Percentiles rank a stretch among this genome's conserved stretches.
These are phyloP conservation scores for Tipula confusa DNA, from an alignment of 2,888 invertebrate genomes.

Conservation along the genomic window DNA sequence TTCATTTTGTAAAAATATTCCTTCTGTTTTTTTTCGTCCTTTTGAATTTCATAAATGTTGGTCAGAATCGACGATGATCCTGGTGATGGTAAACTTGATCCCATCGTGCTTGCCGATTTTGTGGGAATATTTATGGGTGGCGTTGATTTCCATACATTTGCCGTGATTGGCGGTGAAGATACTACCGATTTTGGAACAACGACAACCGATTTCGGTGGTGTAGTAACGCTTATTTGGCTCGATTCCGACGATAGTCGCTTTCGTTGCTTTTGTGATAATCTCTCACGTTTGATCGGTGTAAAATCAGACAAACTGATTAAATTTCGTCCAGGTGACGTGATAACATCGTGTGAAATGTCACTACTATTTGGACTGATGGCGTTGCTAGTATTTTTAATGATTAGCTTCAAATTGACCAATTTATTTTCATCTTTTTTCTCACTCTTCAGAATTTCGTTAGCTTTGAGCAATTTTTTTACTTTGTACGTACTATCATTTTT, in stretches of 20 bases:
- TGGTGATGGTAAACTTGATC: conserved; percentile 33
- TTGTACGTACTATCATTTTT: conserved; percentile 52
- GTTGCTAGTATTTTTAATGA: not conserved
- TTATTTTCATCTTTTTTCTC: conserved; percentile 51
- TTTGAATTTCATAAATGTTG: not conserved
- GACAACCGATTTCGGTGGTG: conserved; percentile 35
- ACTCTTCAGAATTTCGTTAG: conserved; percentile 51
- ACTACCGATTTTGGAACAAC: not conserved
- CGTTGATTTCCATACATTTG: conserved; percentile 26
- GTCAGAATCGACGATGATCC: conserved; percentile 45
- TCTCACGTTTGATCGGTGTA: conserved; percentile 42
- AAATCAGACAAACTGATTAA: conserved; percentile 44
- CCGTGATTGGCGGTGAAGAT: not conserved
- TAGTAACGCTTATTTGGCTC: conserved; percentile 34
- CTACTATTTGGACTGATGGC: not conserved
- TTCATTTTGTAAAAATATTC: conserved; percentile 66
- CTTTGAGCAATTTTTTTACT: conserved; percentile 38
- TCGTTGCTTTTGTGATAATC: conserved; percentile 57
- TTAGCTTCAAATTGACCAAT: conserved; percentile 46
- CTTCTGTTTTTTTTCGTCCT: conserved; percentile 67
- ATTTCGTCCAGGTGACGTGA: conserved; percentile 34
- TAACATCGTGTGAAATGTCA: conserved; percentile 29
- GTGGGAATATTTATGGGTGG: not conserved
- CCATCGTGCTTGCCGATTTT: conserved; percentile 50
- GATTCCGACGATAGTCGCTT: conserved; percentile 52